These are phyloP conservation scores for Anguilla megastoma DNA, from an alignment of 2,797 vertebrate genomes.

Conservation along the genomic window DNA sequence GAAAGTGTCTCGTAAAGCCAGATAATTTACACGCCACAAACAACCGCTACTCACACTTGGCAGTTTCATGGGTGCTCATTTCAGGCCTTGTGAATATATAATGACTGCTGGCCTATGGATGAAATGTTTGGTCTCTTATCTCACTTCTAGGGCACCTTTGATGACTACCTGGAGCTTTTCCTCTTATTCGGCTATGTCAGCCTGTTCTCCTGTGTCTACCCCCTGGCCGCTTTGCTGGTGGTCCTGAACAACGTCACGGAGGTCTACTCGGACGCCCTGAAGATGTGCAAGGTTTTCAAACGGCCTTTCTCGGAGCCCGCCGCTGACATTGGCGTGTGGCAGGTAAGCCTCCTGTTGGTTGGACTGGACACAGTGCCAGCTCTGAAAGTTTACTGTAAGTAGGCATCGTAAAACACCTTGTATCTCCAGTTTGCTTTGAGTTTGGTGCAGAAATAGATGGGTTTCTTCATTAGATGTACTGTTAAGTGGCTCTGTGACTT, in stretches of 20 bases:
- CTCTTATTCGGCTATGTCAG: conserved; percentile 96
- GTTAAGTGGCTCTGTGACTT: not conserved
- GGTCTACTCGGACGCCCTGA: conserved; percentile 92
- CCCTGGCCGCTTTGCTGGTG: conserved; percentile 90
- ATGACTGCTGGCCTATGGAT: not conserved
- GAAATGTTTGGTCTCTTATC: not conserved
- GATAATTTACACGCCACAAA: not conserved
- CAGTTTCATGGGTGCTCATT: not conserved
- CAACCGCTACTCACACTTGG: not conserved
- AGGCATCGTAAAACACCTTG: conserved; percentile 7
- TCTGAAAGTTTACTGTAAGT: conserved; percentile 20
- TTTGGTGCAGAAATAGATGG: not conserved
- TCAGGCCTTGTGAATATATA: not conserved
- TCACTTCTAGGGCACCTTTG: conserved; percentile 88
- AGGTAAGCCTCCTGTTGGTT: conserved; percentile 72
- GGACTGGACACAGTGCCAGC: not conserved
- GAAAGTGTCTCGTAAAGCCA: not conserved
- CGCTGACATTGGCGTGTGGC: conserved; percentile 92
- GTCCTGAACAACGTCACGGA: conserved; percentile 94
- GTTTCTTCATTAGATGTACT: not conserved
- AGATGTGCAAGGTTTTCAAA: conserved; percentile 94
- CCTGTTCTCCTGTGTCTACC: conserved; percentile 96
- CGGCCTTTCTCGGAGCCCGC: conserved; percentile 90
- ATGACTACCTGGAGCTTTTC: conserved; percentile 95
- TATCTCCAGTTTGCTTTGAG: conserved; percentile 27